Base-by-base conservation (phyloP, 2,113 vertebrate species). In the Heterotis niloticus region DNA sequence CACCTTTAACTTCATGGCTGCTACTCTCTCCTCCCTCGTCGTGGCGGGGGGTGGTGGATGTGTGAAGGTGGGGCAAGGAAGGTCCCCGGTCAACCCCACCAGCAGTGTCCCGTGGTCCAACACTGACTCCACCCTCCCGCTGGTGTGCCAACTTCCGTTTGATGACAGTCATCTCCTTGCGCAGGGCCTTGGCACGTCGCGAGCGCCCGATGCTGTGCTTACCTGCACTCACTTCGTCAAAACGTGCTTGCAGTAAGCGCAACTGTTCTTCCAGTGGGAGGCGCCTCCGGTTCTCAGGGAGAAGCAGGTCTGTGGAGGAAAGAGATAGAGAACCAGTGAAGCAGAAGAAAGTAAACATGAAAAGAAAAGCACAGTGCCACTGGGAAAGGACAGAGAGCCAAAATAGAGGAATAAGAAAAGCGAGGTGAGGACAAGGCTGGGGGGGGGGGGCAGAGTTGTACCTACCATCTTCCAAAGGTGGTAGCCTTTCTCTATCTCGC, bases 1-100 rank as follows among this genome's bases (percentile, higher is more conserved):
- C 62, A 92, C 92, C 92, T 82, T 92, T 93, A 73, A 95, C 98
- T 90, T 99, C 97, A 86, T 99, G 97, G 89, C 98, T 98, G 91
- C 97, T 99, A 94, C 98, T 98, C 90, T 99, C 97, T 62, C 96
- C 97, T 0, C 95, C 95, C 65, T 98, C 98, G 3, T 97, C 97
- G 80, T 97, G 89, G 90, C 94, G 91, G 84, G 94, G 26, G 81
- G 87, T 78, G 86, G 92, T 86, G 85, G 92, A 87, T 73, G 90
- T 76, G 79, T 91, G 92, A 80, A 91, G 93, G 80, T 91, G 93
- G 1, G 86, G 84, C 23, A 91, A 88, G 18, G 86, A 85, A 4
- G 89, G 82, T 0, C 84, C 84, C 2, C 91, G 84, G 20, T 93
- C 91, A 64, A 84, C 86, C 14, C 88, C 87, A 10, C 86, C 84